These are phyloP conservation scores for Geopemphigus sp. DNA, from an alignment of 1,140 invertebrate species.

Conservation along the genomic window DNA sequence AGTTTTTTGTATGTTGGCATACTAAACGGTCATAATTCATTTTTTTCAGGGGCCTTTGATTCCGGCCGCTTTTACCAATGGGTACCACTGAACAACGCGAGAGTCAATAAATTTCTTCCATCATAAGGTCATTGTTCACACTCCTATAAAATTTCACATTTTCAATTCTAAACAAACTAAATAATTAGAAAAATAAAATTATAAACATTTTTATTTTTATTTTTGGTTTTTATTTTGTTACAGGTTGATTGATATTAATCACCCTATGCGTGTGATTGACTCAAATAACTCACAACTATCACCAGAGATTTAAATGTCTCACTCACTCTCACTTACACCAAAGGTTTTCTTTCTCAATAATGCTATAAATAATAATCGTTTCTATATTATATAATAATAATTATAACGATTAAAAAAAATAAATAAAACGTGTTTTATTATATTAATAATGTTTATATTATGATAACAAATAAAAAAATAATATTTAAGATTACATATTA, in stretches of 20 bases:
- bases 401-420: slow-evolving; percentile 25
- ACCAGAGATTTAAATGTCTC: slow-evolving; percentile 42
- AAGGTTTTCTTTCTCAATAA: slow-evolving; percentile 49
- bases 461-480: slow-evolving; percentile 47
- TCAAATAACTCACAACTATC: slow-evolving; percentile 48
- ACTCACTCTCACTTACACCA: slow-evolving; percentile 48
- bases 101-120: slow-evolving; percentile 48
- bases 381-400: slow-evolving; percentile 45
- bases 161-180: not conserved
- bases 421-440: slow-evolving; percentile 44
- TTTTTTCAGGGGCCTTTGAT: slow-evolving; percentile 59
- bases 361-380: slow-evolving; percentile 46
- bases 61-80: slow-evolving; percentile 61
- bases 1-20: no score
- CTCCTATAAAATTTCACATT: not conserved
- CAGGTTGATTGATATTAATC: slow-evolving; percentile 44
- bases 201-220: not conserved
- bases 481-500: slow-evolving; percentile 42
- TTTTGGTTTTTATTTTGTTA: not conserved
- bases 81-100: slow-evolving; percentile 57
- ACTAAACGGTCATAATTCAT: no score
- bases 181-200: no score
- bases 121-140: slow-evolving; percentile 37
- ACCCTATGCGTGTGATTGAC: slow-evolving; percentile 42
- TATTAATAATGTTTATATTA: slow-evolving; percentile 48